Percentiles rank a stretch among this genome's conserved stretches.
Conservation (phyloP, 2,797 vertebrate genomes). For the Sarcoramphus papa region DNA sequence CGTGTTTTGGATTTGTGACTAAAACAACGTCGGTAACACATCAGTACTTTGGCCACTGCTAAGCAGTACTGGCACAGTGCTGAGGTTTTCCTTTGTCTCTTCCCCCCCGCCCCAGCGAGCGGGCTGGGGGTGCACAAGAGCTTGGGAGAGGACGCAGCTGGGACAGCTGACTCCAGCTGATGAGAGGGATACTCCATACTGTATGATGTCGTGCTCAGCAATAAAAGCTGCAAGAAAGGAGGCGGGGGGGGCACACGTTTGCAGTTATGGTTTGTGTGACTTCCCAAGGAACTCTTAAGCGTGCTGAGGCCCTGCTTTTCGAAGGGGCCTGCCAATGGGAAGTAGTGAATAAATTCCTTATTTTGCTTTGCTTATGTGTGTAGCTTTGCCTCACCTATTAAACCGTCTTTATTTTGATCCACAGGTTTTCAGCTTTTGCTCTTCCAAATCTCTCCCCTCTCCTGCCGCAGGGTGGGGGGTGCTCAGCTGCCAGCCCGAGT, state of each 20-base stretch:
- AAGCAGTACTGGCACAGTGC: neutral
- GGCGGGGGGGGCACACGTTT: neutral
- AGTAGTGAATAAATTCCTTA: neutral
- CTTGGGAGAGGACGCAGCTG: too few species aligned
- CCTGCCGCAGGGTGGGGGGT: neutral
- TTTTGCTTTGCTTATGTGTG: too few species aligned
- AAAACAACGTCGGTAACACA: neutral
- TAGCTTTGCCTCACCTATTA: too few species aligned
- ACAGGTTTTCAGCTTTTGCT: neutral
- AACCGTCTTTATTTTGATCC: neutral
- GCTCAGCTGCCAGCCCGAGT: neutral
- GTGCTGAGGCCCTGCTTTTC: neutral
- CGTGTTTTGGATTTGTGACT: neutral
- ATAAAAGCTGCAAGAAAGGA: neutral
- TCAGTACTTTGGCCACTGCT: neutral
- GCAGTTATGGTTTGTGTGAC: too few species aligned
- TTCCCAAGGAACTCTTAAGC: neutral
- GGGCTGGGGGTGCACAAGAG: too few species aligned
- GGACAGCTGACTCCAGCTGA: neutral
- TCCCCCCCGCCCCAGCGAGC: fast-evolving
- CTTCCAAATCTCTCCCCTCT: neutral
- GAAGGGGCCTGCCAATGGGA: too few species aligned
- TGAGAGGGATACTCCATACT: neutral
- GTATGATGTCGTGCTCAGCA: too few species aligned
- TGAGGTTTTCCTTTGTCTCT: too few species aligned